Evolutionary conservation across 1,140 invertebrate species (phyloP).

Genomic region (Melitaea cinxia): DNA sequence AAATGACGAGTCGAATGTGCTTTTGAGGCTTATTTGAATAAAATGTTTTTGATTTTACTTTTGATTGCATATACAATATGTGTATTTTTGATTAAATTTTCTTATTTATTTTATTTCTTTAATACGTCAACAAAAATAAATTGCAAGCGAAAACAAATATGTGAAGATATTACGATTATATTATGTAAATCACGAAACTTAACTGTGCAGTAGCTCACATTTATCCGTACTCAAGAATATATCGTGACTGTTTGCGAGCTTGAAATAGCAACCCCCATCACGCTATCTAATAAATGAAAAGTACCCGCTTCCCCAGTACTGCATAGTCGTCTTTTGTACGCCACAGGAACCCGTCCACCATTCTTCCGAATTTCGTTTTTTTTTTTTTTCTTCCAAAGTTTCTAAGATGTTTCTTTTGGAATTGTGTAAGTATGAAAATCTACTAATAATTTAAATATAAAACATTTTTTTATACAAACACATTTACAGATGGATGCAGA

Average conservation of each 20-base stretch:
- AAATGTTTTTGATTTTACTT: too few species aligned
- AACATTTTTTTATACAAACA: conserved; percentile 2
- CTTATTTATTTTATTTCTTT: conserved; percentile 10
- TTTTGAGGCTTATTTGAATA: too few species aligned
- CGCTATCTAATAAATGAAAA: conserved; percentile 61
- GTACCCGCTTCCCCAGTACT: conserved; percentile 47
- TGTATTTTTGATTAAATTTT: too few species aligned
- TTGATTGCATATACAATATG: too few species aligned
- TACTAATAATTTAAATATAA: conserved; percentile 12
- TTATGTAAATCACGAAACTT: conserved; percentile 45
- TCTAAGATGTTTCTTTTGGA: conserved; percentile 46
- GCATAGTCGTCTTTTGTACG: conserved; percentile 65
- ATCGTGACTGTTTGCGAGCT: conserved; percentile 68
- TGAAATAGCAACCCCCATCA: conserved; percentile 68
- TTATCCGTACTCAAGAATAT: conserved; percentile 53
- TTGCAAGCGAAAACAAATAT: conserved; percentile 37
- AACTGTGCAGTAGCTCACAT: conserved; percentile 40
- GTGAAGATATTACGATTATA: conserved; percentile 31
- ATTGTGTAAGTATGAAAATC: conserved; percentile 54
- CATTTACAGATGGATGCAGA: conserved; percentile 80
- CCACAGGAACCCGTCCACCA: conserved; percentile 53
- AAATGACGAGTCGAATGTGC: too few species aligned
- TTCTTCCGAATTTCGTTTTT: conserved; percentile 3
- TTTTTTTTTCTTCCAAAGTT: too few species aligned
- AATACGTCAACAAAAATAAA: conserved; percentile 31